Evolutionary conservation across 1,140 invertebrate genomes (phyloP).

Genomic region (Propsilocerus akamusi): DNA sequence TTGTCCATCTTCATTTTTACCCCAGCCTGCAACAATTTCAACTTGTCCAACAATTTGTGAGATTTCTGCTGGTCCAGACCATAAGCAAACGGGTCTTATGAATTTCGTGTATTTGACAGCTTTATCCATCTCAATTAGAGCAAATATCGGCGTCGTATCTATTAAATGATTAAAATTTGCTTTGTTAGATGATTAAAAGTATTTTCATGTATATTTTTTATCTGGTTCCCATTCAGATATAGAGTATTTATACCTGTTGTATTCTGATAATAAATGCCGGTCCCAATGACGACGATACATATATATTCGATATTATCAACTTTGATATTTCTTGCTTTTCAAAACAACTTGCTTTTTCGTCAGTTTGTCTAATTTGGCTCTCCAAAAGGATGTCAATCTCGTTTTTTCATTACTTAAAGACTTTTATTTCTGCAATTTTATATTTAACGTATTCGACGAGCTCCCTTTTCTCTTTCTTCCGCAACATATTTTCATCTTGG

Average conservation of each 20-base stretch:
- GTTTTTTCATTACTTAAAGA: too few species aligned
- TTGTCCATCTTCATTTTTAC: slow-evolving; percentile 28
- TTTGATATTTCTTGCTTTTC: too few species aligned
- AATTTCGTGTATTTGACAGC: slow-evolving; percentile 15
- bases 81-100: slow-evolving; percentile 35
- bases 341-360: too few species aligned
- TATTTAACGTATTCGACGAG: too few species aligned
- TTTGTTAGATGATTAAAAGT: slow-evolving; percentile 22
- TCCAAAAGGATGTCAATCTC: too few species aligned
- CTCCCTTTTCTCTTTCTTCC: too few species aligned
- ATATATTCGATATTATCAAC: too few species aligned
- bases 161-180: too few species aligned
- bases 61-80: slow-evolving; percentile 21
- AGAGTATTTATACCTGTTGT: too few species aligned
- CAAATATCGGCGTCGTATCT: slow-evolving; percentile 30
- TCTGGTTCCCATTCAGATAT: slow-evolving; percentile 26
- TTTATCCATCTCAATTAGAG: slow-evolving; percentile 20
- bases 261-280: too few species aligned
- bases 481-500: too few species aligned
- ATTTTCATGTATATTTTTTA: slow-evolving; percentile 19
- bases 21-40: slow-evolving; percentile 35
- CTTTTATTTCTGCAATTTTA: too few species aligned
- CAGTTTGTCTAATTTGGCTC: slow-evolving; percentile 9
- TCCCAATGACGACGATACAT: slow-evolving; percentile 27
- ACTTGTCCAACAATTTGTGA: slow-evolving; percentile 11